Percentiles rank a stretch among this genome's conserved stretches.
phyloP scores from a whole-genome alignment of 2,888 invertebrate species.

The Lasioglossum figueresi region DNA sequence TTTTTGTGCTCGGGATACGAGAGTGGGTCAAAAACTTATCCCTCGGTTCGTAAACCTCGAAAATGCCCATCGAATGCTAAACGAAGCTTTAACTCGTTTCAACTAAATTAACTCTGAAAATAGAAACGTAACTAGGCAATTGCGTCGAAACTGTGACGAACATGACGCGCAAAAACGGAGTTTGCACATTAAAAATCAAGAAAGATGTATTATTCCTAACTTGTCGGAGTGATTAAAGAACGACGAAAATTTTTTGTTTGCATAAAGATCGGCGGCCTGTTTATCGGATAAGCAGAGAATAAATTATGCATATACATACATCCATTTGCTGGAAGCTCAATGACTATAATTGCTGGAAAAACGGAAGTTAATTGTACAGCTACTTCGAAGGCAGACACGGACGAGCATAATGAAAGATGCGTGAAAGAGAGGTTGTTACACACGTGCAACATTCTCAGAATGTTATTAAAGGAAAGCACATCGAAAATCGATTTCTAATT shows the following conservation, averaged over 20 bases:
- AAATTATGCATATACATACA: background rate
- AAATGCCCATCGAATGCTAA: background rate
- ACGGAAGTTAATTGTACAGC: background rate
- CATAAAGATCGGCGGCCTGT: background rate
- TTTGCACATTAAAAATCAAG: background rate
- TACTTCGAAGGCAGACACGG: background rate
- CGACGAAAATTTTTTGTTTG: background rate
- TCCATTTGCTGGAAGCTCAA: background rate
- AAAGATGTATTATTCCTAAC: background rate
- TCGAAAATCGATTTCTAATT: constrained; percentile 14
- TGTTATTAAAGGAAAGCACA: constrained; percentile 2
- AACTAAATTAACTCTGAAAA: background rate
- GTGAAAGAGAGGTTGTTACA: background rate
- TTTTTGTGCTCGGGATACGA: background rate
- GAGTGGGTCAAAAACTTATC: too few relatives aligned
- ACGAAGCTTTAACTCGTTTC: background rate
- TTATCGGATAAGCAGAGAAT: background rate
- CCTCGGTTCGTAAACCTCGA: too few relatives aligned
- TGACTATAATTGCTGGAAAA: background rate
- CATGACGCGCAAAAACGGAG: background rate
- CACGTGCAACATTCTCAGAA: background rate
- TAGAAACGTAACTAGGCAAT: background rate
- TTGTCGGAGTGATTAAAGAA: background rate
- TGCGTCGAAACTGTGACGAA: background rate
- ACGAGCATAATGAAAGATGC: background rate